phyloP scores from a whole-genome alignment of 2,888 invertebrate genomes.

The Chromoteleia sp. region DNA sequence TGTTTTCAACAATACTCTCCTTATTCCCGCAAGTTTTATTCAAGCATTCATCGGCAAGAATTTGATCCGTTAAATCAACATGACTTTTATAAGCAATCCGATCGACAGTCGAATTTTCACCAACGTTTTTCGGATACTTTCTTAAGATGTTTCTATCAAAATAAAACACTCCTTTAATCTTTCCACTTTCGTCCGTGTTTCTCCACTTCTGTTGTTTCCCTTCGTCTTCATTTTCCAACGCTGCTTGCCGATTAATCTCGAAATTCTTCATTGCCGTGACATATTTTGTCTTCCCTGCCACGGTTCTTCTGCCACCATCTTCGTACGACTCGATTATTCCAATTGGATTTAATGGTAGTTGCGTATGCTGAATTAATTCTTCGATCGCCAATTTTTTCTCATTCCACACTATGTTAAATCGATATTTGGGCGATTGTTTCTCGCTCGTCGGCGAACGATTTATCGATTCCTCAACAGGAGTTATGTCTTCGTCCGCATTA shows the following conservation, averaged over 20 bases:
- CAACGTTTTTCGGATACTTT: conserved; percentile 72
- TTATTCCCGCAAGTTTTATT: conserved; percentile 34
- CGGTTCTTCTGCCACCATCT: conserved; percentile 30
- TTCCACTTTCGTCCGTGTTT: conserved; percentile 22
- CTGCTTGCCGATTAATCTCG: conserved; percentile 64
- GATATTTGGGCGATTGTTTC: conserved; percentile 52
- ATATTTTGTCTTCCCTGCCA: conserved; percentile 40
- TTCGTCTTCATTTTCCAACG: conserved; percentile 24
- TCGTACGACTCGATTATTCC: conserved; percentile 50
- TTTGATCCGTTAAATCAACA: conserved; percentile 15
- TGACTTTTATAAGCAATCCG: conserved; percentile 20
- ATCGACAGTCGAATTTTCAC: conserved; percentile 26
- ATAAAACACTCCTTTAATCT: conserved; percentile 74
- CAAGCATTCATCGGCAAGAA: conserved; percentile 13
- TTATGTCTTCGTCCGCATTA: conserved; percentile 2
- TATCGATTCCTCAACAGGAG: conserved; percentile 21
- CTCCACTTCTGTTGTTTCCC: conserved; percentile 11
- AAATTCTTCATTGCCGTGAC: conserved; percentile 48
- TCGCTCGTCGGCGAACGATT: conserved; percentile 23
- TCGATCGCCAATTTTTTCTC: conserved; percentile 60
- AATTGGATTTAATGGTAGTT: conserved; percentile 56
- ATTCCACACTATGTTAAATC: conserved; percentile 45
- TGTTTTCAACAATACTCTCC: background rate
- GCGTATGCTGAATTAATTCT: conserved; percentile 58
- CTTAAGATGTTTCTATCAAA: conserved; percentile 75